Percentiles rank a stretch among this genome's conserved stretches.
Evolutionary conservation across 2,113 vertebrate genomes (phyloP).

Genomic region (Turdus rufiventris): DNA sequence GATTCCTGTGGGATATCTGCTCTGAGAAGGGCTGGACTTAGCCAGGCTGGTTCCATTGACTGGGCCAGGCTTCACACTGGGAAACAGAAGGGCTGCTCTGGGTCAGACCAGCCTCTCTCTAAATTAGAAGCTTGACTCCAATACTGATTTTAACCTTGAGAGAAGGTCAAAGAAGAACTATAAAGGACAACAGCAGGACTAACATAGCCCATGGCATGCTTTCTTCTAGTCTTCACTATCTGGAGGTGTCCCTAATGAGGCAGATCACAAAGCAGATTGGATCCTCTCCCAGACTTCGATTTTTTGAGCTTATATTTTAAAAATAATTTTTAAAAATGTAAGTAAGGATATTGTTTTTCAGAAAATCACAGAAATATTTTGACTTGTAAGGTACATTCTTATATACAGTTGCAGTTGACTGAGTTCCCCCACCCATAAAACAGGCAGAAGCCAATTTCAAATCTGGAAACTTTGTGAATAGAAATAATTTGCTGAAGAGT

Average conservation of each 20-base stretch:
- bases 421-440: not conserved
- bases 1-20: not conserved
- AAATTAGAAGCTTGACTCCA: not conserved
- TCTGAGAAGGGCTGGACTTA: not conserved
- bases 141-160: not conserved
- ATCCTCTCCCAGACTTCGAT: not conserved
- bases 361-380: not conserved
- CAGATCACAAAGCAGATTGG: not conserved
- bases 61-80: rapidly evolving
- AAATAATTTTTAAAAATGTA: not conserved
- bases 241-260: not conserved
- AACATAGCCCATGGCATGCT: not conserved
- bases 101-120: not conserved
- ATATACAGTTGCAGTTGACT: not conserved
- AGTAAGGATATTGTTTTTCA: not conserved
- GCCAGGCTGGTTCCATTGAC: not conserved
- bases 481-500: not conserved
- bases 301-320: not conserved
- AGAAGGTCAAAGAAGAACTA: not conserved
- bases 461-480: not conserved
- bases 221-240: not conserved
- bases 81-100: not conserved
- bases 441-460: not conserved
- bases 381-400: not conserved
- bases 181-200: not conserved